Base-by-base conservation (phyloP, 2,888 invertebrate species). In the Erannis defoliaria region DNA sequence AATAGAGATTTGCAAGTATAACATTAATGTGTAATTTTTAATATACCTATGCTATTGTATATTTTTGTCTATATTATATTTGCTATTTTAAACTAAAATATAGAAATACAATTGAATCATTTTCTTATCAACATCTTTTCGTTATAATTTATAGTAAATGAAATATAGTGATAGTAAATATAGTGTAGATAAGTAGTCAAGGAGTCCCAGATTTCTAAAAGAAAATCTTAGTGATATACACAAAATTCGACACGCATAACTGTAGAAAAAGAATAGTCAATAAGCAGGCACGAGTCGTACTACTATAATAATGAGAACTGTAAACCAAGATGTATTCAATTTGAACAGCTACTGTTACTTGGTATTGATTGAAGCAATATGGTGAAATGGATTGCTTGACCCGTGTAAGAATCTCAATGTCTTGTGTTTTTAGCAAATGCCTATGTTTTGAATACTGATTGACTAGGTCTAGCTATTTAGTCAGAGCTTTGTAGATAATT, bases 321-420 rank as follows among this genome's bases (percentile, higher is more conserved):
- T 50, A 62, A 60, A 62, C 54, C 3, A 10, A 53, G 10, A 46
- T 45, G 57, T 50, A 55, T 64, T 65, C 55, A 43, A 45, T 51
- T 46, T 5, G 37, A 38, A 38, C 18, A 12, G 37, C 43, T 37
- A 37, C 50, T 46, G 45, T 45, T 51, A 38, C 23, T 43, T 21
- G 5, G 5, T 29, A n/a, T 18, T 29, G 4, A 29, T 16, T 14
- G 16, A 2, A 31, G 18, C 2, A 29, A 16, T 6, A 12, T 14
- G 10, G 16, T n/a, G 21, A 42, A 21, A 42, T 21, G n/a, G 5
- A 16, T 5, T 16, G 16, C 2, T 2, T 6, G 1, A 8, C 37
- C n/a, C 8, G 14, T 14, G 9, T 35, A 37, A 14, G 18, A 37
- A 14, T 16, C 37, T 16, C 37, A 14, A 37, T 14, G 37, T 37